Percentiles rank a stretch among this genome's conserved stretches.
These are phyloP conservation scores for Grapholita molesta DNA, from an alignment of 1,140 invertebrate species.

Conservation along the genomic window DNA sequence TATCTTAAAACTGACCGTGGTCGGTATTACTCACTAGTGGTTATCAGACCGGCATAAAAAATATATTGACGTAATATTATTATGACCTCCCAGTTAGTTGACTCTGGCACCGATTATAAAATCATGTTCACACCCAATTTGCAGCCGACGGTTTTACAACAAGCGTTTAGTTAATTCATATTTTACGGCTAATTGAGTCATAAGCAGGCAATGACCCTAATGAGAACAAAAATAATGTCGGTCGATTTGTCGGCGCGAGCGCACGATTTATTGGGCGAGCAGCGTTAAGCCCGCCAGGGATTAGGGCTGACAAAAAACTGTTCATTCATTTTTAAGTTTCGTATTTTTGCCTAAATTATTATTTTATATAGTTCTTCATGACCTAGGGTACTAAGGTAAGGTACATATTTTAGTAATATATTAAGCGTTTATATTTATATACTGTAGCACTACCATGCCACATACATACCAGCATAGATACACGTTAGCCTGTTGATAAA, in stretches of 20 bases:
- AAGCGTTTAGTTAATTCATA: constrained; percentile 41
- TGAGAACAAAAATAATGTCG: constrained; percentile 75
- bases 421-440: too few relatives aligned
- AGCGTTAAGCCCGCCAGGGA: constrained; percentile 49
- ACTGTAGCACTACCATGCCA: too few relatives aligned
- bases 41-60: background rate
- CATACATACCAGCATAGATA: too few relatives aligned
- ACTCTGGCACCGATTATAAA: background rate
- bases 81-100: background rate
- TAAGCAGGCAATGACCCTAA: constrained; percentile 75
- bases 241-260: constrained; percentile 68
- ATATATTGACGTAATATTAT: background rate
- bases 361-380: too few relatives aligned
- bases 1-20: too few relatives aligned
- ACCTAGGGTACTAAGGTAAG: too few relatives aligned
- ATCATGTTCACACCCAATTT: constrained; percentile 2
- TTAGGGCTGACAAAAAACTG: constrained; percentile 47
- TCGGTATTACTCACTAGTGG: background rate
- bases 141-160: background rate
- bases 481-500: too few relatives aligned
- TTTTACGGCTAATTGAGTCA: constrained; percentile 63
- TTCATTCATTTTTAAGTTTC: constrained; percentile 14
- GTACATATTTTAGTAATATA: too few relatives aligned
- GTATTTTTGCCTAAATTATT: constrained; percentile 17
- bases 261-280: constrained; percentile 69